Evolutionary conservation across 2,113 vertebrate genomes (phyloP), one percentile per base, ranked within the genome.

Genomic region (Euleptes europaea): DNA sequence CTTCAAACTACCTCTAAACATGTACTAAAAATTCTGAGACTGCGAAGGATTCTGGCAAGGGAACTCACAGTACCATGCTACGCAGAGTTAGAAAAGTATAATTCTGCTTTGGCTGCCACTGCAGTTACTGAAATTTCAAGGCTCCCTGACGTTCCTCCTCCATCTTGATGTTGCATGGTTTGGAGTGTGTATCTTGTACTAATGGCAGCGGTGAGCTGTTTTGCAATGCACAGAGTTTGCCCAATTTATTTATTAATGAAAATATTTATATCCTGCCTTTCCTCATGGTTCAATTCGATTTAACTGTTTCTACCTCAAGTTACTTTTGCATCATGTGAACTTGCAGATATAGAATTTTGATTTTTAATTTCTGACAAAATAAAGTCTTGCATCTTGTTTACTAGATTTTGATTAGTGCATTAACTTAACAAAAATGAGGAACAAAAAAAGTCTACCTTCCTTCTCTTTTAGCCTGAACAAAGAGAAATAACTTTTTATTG

Each of bases 401-500:
- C 23, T 33, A 54, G 11, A 54, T 78, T 83, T 78, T 71, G 65
- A 78, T 84, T 60, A 71, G 76, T 14, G 19, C 40, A 69, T 78
- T 51, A 78, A 67, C 38, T 33, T 84, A 42, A 57, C 31, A 47
- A 23, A 74, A 73, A 82, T 44, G n/a, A 76, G 4, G 6, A 3
- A n/a, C n/a, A n/a, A n/a, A n/a, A n/a, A 1, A 63, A 4, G 76
- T 80, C 78, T 83, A 81, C 54, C 1, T 1, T 15, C 33, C 10
- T 31, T 15, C 21, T 73, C 65, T 88, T 89, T 66, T 47, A 72
- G 17, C 54, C 72, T 49, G 80, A 21, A 51, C 8, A 82, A 83
- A 44, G 47, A 74, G 47, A 83, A 88, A 38, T 47, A 77, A 69
- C 13, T 66, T 87, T 80, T 87, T 83, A 80, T 57, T 74, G 23